Evolutionary conservation across 2,113 vertebrate species (phyloP).

Genomic region (Phalacrocorax aristotelis): DNA sequence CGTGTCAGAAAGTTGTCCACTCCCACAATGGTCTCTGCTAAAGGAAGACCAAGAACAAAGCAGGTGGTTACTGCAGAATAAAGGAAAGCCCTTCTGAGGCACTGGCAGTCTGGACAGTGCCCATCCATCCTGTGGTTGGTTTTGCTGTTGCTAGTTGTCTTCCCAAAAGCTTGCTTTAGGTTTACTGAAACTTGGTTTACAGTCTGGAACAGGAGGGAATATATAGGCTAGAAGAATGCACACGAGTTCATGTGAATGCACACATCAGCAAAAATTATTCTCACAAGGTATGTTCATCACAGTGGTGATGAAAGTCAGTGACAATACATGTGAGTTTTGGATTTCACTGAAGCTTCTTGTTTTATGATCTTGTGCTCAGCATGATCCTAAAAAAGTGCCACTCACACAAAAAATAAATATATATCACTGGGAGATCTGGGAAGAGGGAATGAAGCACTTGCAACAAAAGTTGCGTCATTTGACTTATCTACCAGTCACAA

Average conservation of each 20-base stretch:
- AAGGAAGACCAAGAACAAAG: background rate
- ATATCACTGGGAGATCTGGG: background rate
- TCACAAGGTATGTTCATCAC: background rate
- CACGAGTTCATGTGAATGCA: background rate
- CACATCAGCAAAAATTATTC: background rate
- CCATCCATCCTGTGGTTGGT: background rate
- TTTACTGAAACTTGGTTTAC: background rate
- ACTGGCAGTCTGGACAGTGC: background rate
- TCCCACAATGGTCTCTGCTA: background rate
- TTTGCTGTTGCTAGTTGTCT: background rate
- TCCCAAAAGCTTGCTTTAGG: background rate
- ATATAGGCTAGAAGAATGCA: background rate
- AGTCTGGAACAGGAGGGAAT: background rate
- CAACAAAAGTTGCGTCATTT: background rate
- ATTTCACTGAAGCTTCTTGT: background rate
- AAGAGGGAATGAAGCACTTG: background rate
- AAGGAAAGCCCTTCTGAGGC: background rate
- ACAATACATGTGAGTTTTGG: background rate
- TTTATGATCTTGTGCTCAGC: background rate
- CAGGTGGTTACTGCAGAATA: background rate
- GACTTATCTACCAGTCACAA: background rate
- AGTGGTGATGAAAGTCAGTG: accelerated
- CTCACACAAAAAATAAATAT: background rate
- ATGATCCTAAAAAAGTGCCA: background rate
- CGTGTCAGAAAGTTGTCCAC: background rate